Evolutionary conservation across 2,113 vertebrate genomes (phyloP).

Genomic region (Cyanistes caeruleus): DNA sequence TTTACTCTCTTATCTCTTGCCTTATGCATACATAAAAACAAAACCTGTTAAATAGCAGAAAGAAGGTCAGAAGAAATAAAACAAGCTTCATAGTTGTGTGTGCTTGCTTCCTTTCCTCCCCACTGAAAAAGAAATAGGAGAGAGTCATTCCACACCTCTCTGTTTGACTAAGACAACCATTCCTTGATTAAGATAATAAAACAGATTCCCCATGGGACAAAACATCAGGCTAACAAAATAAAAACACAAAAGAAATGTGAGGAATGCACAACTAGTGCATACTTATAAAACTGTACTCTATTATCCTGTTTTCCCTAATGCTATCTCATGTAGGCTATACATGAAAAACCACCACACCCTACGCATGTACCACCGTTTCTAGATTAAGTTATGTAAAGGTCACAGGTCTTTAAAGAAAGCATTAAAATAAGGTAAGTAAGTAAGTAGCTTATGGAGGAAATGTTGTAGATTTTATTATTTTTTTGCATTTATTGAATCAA

Average conservation of each 20-base stretch:
- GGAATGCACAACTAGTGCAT: neutral
- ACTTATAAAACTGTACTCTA: neutral
- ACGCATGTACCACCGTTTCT: neutral
- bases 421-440: neutral
- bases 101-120: neutral
- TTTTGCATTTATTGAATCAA: neutral
- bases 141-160: neutral
- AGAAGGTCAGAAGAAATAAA: neutral
- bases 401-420: neutral
- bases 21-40: neutral
- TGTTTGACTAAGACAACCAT: neutral
- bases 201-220: neutral
- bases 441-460: neutral
- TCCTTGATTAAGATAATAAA: neutral
- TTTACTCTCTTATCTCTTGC: neutral
- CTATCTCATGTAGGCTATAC: neutral
- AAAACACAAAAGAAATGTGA: neutral
- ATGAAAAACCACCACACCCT: neutral
- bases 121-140: neutral
- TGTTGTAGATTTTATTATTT: neutral
- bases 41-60: neutral
- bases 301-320: neutral
- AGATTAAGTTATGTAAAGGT: neutral
- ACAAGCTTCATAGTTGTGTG: neutral
- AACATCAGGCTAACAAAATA: neutral